These are phyloP conservation scores for Semicossyphus pulcher DNA, from an alignment of 2,113 vertebrate genomes.

Conservation along the genomic window DNA sequence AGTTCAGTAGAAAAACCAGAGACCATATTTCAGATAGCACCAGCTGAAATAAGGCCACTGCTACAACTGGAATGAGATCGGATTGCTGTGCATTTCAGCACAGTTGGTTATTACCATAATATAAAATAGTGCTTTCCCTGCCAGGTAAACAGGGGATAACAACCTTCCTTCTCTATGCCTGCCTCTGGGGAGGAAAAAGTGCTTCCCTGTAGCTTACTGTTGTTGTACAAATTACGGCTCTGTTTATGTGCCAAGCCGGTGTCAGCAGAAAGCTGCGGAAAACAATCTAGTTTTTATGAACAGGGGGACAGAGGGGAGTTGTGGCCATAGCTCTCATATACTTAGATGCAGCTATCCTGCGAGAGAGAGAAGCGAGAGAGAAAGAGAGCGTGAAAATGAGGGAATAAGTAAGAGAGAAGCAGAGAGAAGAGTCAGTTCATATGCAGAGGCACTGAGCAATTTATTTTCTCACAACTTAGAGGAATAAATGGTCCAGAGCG, in stretches of 20 bases:
- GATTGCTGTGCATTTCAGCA: constrained; percentile 66
- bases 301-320: constrained; percentile 59
- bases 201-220: constrained; percentile 75
- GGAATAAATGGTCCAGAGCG: constrained; percentile 49
- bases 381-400: constrained; percentile 31
- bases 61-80: constrained; percentile 49
- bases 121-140: constrained; percentile 69
- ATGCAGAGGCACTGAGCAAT: constrained; percentile 18
- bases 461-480: constrained; percentile 42
- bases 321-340: constrained; percentile 56
- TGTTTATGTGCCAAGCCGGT: constrained; percentile 76
- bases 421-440: constrained; percentile 9
- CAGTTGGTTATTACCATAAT: constrained; percentile 73
- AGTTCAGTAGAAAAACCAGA: constrained; percentile 43
- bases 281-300: constrained; percentile 79
- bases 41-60: constrained; percentile 43
- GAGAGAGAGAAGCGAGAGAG: constrained; percentile 28
- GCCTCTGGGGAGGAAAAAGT: constrained; percentile 68
- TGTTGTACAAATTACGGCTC: constrained; percentile 82
- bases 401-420: constrained; percentile 21
- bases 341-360: constrained; percentile 47
- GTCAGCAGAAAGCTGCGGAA: constrained; percentile 77
- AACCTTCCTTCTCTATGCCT: constrained; percentile 59
- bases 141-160: constrained; percentile 83
- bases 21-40: constrained; percentile 36